Percentiles rank a stretch among this genome's conserved stretches.
These are phyloP conservation scores for Gnathonemus longibarbis DNA, from an alignment of 2,113 vertebrate genomes.

Conservation along the genomic window DNA sequence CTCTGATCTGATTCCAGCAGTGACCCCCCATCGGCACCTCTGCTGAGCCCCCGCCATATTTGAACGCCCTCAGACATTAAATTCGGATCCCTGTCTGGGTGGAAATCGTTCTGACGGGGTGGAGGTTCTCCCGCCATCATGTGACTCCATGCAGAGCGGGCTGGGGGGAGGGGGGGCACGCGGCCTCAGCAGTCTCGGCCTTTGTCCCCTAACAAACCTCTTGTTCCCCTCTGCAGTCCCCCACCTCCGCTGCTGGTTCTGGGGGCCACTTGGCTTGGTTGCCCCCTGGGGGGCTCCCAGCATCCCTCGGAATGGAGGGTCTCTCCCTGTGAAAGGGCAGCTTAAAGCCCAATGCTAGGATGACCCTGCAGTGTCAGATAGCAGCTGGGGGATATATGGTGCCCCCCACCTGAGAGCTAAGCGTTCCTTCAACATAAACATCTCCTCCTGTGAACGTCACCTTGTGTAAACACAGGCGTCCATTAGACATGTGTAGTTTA, in stretches of 20 bases:
- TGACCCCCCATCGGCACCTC: constrained; percentile 46
- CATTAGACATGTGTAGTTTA: not conserved
- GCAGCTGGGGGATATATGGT: not conserved
- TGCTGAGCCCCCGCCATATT: constrained; percentile 55
- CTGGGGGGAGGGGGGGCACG: constrained; percentile 17
- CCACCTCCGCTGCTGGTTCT: constrained; percentile 7
- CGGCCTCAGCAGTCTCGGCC: constrained; percentile 7
- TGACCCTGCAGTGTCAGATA: not conserved
- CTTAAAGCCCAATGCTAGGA: not conserved
- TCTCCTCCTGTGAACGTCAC: not conserved
- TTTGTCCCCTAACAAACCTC: constrained; percentile 24
- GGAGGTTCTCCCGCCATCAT: constrained; percentile 46
- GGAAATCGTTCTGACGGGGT: constrained; percentile 54
- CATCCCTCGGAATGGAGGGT: constrained; percentile 14
- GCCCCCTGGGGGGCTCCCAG: constrained; percentile 25
- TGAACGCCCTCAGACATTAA: constrained; percentile 46
- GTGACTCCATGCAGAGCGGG: constrained; percentile 28
- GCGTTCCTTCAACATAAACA: constrained; percentile 9
- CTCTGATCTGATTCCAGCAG: constrained; percentile 30
- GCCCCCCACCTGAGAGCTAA: not conserved
- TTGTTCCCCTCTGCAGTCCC: constrained; percentile 1
- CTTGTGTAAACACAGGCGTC: not conserved
- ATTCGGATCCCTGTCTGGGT: constrained; percentile 32
- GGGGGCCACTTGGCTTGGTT: constrained; percentile 20
- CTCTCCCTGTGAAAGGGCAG: constrained; percentile 19